Percentiles rank a stretch among this genome's conserved stretches.
Conservation (phyloP, 2,888 invertebrate species). For the Drosophila phalerata region DNA sequence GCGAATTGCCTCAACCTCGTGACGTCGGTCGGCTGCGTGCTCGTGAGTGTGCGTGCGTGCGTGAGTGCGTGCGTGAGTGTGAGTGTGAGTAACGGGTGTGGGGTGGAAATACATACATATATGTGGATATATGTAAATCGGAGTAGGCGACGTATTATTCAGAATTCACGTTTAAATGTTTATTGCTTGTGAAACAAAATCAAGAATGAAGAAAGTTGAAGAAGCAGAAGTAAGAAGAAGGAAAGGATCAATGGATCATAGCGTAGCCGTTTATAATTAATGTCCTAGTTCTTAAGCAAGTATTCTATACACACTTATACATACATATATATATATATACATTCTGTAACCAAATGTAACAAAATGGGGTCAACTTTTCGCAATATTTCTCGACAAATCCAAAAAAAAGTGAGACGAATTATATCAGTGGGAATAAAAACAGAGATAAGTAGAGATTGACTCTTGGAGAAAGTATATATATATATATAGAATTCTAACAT, state of each 20-base stretch:
- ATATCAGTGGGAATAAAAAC: background rate
- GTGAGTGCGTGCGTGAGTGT: conserved; percentile 15
- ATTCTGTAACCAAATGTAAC: background rate
- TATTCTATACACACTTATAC: conserved; percentile 37
- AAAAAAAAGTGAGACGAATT: background rate
- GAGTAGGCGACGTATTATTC: conserved; percentile 37
- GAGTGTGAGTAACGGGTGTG: conserved; percentile 4
- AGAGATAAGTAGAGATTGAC: background rate
- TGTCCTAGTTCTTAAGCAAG: conserved; percentile 47
- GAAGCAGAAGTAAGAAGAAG: conserved; percentile 16
- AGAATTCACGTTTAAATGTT: conserved; percentile 70
- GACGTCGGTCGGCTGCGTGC: conserved; percentile 11
- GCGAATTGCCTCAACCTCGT: conserved; percentile 36
- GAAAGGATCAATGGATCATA: conserved; percentile 17
- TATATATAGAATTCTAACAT: conserved; percentile 5
- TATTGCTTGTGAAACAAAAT: conserved; percentile 61
- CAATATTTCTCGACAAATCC: background rate
- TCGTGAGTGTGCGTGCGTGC: conserved; percentile 14
- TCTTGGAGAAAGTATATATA: background rate
- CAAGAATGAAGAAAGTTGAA: background rate
- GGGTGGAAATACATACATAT: background rate
- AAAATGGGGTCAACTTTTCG: conserved; percentile 3
- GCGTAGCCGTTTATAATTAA: conserved; percentile 20
- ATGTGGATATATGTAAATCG: background rate
- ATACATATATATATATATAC: conserved; percentile 10